These are phyloP conservation scores for Piaya cayana DNA, from an alignment of 2,113 vertebrate genomes.

Conservation along the genomic window DNA sequence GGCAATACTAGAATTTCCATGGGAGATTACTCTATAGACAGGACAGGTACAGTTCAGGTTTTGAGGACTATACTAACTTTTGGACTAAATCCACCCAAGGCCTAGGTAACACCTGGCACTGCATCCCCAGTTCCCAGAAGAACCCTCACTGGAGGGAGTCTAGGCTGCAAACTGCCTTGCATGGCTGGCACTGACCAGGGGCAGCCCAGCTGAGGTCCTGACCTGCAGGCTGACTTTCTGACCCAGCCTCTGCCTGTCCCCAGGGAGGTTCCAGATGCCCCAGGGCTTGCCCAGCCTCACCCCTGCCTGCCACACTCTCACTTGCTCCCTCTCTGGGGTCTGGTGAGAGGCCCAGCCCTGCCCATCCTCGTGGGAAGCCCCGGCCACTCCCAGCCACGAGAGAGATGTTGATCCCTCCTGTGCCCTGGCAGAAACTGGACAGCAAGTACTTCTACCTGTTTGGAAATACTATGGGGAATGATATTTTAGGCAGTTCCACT, in stretches of 20 bases:
- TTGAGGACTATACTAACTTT: accelerated
- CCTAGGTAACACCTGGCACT: accelerated
- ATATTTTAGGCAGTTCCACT: background rate
- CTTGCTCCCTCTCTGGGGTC: background rate
- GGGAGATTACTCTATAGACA: no score
- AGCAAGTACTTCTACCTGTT: background rate
- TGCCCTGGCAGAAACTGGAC: accelerated
- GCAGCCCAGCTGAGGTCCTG: no score
- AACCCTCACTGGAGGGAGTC: accelerated
- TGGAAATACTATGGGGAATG: background rate
- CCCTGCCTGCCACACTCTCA: no score
- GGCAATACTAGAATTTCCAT: accelerated
- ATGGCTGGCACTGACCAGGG: no score
- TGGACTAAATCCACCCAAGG: accelerated
- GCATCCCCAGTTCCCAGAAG: accelerated
- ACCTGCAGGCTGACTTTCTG: accelerated
- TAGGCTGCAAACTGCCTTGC: accelerated
- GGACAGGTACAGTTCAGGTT: accelerated
- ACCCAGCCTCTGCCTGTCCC: accelerated
- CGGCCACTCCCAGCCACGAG: accelerated
- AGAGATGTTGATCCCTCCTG: accelerated
- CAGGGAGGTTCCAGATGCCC: no score
- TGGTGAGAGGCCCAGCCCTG: no score
- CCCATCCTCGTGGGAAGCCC: accelerated
- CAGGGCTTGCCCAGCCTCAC: no score